Percentiles rank a stretch among this genome's conserved stretches.
Evolutionary conservation across 1,140 invertebrate genomes (phyloP).

Genomic region (Druon quercuslanigerum): DNA sequence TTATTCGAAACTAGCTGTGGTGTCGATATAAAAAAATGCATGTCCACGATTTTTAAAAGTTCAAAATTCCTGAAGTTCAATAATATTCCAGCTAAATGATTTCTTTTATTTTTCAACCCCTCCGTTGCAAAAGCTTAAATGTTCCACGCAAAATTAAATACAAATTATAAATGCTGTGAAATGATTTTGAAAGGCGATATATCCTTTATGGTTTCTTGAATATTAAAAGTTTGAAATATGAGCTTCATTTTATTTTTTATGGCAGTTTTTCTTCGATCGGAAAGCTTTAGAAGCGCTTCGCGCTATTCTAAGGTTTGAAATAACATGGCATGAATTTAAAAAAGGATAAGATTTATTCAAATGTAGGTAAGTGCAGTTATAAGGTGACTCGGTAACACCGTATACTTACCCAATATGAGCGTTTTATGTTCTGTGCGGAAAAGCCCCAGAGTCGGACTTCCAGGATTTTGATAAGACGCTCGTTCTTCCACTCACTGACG

Average conservation of each 20-base stretch:
- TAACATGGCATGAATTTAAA: conserved; percentile 26
- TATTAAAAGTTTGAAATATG: conserved; percentile 4
- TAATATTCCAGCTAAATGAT: too few species aligned
- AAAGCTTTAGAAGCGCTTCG: background rate
- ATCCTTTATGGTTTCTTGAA: background rate
- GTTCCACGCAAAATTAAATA: too few species aligned
- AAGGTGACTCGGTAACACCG: conserved; percentile 13
- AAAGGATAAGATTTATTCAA: conserved; percentile 18
- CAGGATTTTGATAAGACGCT: conserved; percentile 41
- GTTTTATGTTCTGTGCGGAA: background rate
- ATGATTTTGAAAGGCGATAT: background rate
- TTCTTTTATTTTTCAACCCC: too few species aligned
- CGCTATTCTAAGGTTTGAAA: background rate
- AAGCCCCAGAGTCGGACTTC: conserved; percentile 31
- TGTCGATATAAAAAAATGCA: too few species aligned
- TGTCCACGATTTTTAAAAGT: too few species aligned
- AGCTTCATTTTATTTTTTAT: background rate
- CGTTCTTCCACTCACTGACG: conserved; percentile 20
- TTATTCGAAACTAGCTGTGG: too few species aligned
- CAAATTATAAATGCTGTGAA: background rate
- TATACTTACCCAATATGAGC: background rate
- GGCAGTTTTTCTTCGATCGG: background rate
- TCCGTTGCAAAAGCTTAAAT: too few species aligned
- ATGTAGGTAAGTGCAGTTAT: conserved; percentile 19
- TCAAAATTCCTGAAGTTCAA: too few species aligned